Percentiles rank a stretch among this genome's conserved stretches.
Evolutionary conservation across 2,797 vertebrate genomes (phyloP).

Genomic region (Aeoliscus strigatus): DNA sequence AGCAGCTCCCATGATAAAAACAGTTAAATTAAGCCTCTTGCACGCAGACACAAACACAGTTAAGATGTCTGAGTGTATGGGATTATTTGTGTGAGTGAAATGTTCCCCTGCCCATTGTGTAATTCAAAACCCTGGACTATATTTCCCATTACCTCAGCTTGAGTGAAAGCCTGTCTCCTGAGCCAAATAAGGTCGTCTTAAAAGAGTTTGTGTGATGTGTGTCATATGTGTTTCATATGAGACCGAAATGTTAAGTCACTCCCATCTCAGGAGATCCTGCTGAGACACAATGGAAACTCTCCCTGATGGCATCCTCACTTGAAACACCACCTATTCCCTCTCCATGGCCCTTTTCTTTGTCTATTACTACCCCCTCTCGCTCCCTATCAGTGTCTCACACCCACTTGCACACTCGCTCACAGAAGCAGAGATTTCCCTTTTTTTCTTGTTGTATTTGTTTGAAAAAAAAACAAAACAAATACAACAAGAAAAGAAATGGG

Average conservation of each 20-base stretch:
- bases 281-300: slow-evolving; percentile 43
- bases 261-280: slow-evolving; percentile 47
- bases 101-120: no score
- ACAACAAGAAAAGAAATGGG: slow-evolving; percentile 5
- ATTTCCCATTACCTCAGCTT: slow-evolving; percentile 34
- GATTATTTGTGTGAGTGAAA: slow-evolving; percentile 45
- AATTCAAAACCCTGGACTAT: slow-evolving; percentile 29
- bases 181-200: slow-evolving; percentile 34
- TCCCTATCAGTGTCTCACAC: slow-evolving; percentile 33
- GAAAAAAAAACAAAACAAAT: slow-evolving; percentile 15
- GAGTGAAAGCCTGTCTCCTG: slow-evolving; percentile 25
- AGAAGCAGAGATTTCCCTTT: slow-evolving; percentile 39
- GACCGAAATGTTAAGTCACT: slow-evolving; percentile 52
- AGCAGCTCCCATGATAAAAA: no score
- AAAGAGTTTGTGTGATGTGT: slow-evolving; percentile 16
- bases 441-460: slow-evolving; percentile 54
- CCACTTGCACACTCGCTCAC: slow-evolving; percentile 32
- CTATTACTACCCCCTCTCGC: slow-evolving; percentile 31
- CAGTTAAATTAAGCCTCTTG: slow-evolving; percentile 36
- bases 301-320: slow-evolving; percentile 56
- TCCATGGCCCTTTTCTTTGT: slow-evolving; percentile 40
- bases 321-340: slow-evolving; percentile 53
- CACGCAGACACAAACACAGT: slow-evolving; percentile 7
- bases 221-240: slow-evolving; percentile 29
- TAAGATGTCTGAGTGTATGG: slow-evolving; percentile 11